Conservation (phyloP, 1,140 invertebrate genomes). For the Laupala kohalensis region DNA sequence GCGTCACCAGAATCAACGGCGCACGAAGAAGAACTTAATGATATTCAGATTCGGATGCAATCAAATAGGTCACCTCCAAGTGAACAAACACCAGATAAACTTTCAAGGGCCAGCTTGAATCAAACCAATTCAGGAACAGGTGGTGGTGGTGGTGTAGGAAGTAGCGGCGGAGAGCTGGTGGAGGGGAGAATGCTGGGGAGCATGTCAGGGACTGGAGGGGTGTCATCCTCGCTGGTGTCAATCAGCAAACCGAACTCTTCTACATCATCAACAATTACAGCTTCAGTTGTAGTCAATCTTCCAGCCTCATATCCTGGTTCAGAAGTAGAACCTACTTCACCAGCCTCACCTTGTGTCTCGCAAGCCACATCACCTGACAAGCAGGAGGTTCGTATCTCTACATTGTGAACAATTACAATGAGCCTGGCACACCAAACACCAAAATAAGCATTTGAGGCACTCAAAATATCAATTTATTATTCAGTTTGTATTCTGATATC, state of each 20-base stretch:
- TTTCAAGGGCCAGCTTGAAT: slow-evolving; percentile 21
- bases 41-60: slow-evolving; percentile 32
- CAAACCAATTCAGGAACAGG: slow-evolving; percentile 14
- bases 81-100: slow-evolving; percentile 19
- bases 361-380: slow-evolving; percentile 20
- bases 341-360: slow-evolving; percentile 20
- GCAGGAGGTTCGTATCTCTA: slow-evolving; percentile 24
- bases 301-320: slow-evolving; percentile 25
- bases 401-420: slow-evolving; percentile 4
- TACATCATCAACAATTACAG: slow-evolving; percentile 26
- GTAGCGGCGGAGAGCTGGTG: slow-evolving; percentile 1
- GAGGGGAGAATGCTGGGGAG: no score
- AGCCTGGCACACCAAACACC: background rate
- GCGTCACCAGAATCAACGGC: slow-evolving; percentile 23
- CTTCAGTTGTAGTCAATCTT: slow-evolving; percentile 25
- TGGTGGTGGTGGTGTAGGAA: slow-evolving; percentile 9
- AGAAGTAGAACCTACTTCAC: slow-evolving; percentile 23
- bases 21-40: slow-evolving; percentile 33
- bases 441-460: background rate
- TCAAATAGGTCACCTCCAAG: slow-evolving; percentile 14
- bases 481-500: background rate
- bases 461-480: background rate
- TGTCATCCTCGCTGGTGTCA: slow-evolving; percentile 19
- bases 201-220: slow-evolving; percentile 9
- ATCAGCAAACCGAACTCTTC: slow-evolving; percentile 25